Percentiles rank a stretch among this genome's conserved stretches.
phyloP scores from a whole-genome alignment of 2,888 invertebrate species.

The Pachliopta kotzebuea region DNA sequence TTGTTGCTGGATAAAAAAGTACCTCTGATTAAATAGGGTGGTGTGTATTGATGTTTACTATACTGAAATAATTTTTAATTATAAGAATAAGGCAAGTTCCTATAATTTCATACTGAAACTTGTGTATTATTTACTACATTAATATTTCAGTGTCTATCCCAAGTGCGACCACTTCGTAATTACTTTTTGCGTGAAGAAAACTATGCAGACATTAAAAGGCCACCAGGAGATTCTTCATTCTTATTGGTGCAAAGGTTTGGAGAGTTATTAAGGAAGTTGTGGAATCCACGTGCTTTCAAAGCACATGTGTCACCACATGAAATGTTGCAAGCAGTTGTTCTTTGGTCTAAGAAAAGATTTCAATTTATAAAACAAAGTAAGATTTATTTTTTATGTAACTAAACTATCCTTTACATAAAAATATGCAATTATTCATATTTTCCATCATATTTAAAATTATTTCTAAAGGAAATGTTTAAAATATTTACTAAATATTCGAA shows the following conservation, averaged over 20 bases:
- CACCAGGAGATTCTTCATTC: slow-evolving; percentile 97
- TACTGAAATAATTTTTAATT: background rate
- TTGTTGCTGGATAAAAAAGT: no score
- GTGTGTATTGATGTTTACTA: no score
- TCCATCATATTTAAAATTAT: no score
- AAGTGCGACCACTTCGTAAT: slow-evolving; percentile 96
- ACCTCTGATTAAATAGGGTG: no score
- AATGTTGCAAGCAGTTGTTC: slow-evolving; percentile 98
- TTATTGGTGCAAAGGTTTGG: slow-evolving; percentile 95
- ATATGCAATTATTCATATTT: no score
- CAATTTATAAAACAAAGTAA: slow-evolving; percentile 98
- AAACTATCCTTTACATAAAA: no score
- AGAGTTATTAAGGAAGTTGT: slow-evolving; percentile 96
- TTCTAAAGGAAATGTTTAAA: no score
- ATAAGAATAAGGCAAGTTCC: background rate
- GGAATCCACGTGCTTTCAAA: slow-evolving; percentile 99
- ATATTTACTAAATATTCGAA: no score
- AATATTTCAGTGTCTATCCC: slow-evolving; percentile 91
- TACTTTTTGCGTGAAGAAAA: slow-evolving; percentile 97
- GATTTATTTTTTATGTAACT: no score
- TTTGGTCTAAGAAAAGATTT: slow-evolving; percentile 97
- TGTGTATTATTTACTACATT: background rate
- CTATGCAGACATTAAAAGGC: slow-evolving; percentile 92
- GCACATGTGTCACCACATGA: slow-evolving; percentile 99
- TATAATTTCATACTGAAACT: background rate